Evolutionary conservation across 2,113 vertebrate species (phyloP).

Genomic region (Myocastor coypus): DNA sequence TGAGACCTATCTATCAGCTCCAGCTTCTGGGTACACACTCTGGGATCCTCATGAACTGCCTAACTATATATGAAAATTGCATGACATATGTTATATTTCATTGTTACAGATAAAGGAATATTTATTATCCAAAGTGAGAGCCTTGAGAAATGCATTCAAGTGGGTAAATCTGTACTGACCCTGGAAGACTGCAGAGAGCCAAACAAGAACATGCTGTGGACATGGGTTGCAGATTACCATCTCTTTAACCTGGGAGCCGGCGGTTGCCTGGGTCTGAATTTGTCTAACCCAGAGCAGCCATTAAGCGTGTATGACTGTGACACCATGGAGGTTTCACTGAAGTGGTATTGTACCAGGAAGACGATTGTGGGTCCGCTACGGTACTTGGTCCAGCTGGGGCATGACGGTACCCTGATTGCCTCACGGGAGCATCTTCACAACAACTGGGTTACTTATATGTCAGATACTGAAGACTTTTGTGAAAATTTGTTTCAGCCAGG

Average conservation of each 20-base stretch:
- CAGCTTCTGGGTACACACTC: background rate
- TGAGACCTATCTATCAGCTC: background rate
- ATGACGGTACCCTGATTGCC: slow-evolving; percentile 86
- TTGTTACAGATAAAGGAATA: slow-evolving; percentile 89
- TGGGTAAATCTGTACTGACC: slow-evolving; percentile 84
- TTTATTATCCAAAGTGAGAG: slow-evolving; percentile 92
- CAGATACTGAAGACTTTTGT: slow-evolving; percentile 90
- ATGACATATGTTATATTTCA: slow-evolving; percentile 5
- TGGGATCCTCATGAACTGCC: background rate
- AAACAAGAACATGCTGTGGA: slow-evolving; percentile 93
- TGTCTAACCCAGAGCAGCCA: slow-evolving; percentile 85
- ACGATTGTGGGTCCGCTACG: slow-evolving; percentile 87
- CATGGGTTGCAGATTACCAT: slow-evolving; percentile 93
- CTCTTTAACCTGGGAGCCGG: slow-evolving; percentile 93
- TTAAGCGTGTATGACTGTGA: slow-evolving; percentile 92
- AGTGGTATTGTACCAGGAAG: slow-evolving; percentile 91
- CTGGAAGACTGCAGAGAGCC: slow-evolving; percentile 89
- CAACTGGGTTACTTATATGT: slow-evolving; percentile 91
- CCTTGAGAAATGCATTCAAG: slow-evolving; percentile 89
- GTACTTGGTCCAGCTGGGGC: slow-evolving; percentile 87
- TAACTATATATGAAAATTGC: background rate
- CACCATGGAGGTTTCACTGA: slow-evolving; percentile 82
- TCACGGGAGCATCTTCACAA: slow-evolving; percentile 83
- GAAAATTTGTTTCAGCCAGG: slow-evolving; percentile 93
- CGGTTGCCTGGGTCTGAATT: slow-evolving; percentile 92